Base-by-base conservation (phyloP, 64 coral and sea anemone species). In the Montipora efflorescens region DNA sequence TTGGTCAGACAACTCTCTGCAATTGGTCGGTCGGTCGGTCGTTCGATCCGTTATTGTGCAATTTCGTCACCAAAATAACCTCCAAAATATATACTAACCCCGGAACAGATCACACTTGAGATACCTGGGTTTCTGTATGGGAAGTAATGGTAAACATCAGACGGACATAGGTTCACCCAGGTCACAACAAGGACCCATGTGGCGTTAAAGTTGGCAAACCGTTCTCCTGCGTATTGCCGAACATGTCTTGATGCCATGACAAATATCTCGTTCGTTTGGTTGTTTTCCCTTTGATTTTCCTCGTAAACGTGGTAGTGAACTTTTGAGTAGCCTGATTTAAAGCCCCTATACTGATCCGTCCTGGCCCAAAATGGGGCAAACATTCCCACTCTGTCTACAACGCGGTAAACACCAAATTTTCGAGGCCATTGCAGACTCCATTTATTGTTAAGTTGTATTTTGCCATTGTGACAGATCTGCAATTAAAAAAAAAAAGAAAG, bases 321-420 rank as follows among this genome's bases (percentile, higher is more conserved):
- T 43, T 57, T 83, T 8, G 90, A 91, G 57, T 55, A 8, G 45
- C 22, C 22, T 0, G 8, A 2, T 36, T 53, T 53, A 59, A 91
- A 91, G 4, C 78, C 12, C n/a, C 5, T 15, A 46, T 74, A 36
- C 6, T 50, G 51, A 18, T 91, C 67, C 18, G 57, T 67, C 7
- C 21, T 76, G n/a, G 90, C 49, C 90, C 90, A 92, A 11, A 61
- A 92, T 23, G 90, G 90, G 48, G 90, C 72, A 59, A 92, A 62
- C 13, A 74, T 46, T 43, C 23, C 19, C 0, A 62, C n/a, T 1
- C n/a, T 62, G 22, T 36, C 25, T 59, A 83, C 13, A 36, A 55
- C 66, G 5, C 5, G 12, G 36, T 21, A 82, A 21, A 58, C 5
- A 12, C 90, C 90, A 84, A 92, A 92, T 68, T 64, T 83, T 51